Conservation (phyloP, 2,113 vertebrate genomes). For the Daboia siamensis region DNA sequence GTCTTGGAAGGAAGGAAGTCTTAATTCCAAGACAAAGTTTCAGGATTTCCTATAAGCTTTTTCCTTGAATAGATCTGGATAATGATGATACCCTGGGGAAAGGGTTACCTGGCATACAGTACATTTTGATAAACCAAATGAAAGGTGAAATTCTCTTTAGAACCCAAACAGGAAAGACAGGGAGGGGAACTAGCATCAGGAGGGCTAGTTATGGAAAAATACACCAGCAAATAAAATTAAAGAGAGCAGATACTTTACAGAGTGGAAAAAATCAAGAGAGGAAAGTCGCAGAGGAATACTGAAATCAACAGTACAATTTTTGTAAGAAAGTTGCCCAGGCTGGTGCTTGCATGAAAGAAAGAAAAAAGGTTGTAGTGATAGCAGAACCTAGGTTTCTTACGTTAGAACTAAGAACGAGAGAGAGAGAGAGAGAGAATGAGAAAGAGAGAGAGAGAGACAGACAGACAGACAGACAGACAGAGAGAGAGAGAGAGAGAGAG, state of each 20-base stretch:
- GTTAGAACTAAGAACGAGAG: neutral
- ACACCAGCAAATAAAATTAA: neutral
- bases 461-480: too few species aligned
- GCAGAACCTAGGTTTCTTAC: neutral
- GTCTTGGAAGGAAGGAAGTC: neutral
- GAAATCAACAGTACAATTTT: neutral
- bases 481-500: neutral
- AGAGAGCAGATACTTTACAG: neutral
- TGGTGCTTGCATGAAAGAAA: neutral
- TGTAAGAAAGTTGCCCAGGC: neutral
- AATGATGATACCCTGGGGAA: neutral
- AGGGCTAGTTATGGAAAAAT: neutral
- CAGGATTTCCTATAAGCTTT: conserved; percentile 15
- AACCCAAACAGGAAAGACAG: neutral
- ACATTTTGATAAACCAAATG: conserved; percentile 12
- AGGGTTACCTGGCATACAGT: neutral
- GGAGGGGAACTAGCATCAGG: neutral
- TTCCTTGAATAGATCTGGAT: conserved; percentile 10
- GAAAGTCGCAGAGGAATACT: neutral
- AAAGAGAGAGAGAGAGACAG: too few species aligned
- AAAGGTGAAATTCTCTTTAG: neutral
- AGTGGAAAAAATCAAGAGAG: neutral
- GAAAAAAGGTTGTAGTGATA: neutral
- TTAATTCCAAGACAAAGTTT: conserved; percentile 3
- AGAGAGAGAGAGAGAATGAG: neutral